Base-by-base conservation (phyloP, 2,888 invertebrate species). In the Smittia sp. region DNA sequence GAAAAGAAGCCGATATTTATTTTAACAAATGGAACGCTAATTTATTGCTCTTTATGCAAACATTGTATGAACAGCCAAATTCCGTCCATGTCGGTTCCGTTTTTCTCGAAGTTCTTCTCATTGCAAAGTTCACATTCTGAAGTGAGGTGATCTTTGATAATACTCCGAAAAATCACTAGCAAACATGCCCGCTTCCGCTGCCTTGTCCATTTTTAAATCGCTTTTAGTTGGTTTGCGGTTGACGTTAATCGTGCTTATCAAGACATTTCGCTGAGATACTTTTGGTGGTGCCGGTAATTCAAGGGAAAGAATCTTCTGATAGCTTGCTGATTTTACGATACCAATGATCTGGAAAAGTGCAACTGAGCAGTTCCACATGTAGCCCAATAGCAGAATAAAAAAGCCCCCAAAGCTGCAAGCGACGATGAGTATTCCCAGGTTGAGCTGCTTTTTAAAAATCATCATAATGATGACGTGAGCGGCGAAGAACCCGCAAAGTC, bases 261-360 rank as follows among this genome's bases (percentile, higher is more conserved):
- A 38, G 9, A 38, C 66, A 39, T 24, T 38, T n/a, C 32, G 32
- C 9, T 32, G 32, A 6, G 3, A 9, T 32, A 6, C 9, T 32
- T 32, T 46, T 46, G 46, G n/a, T 13, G 68, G 41, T n/a, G 22
- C n/a, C 4, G 1, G 11, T 41, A 22, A 67, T 22, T n/a, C n/a
- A 54, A 4, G 18, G 18, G 18, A 38, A 24, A 68, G 3, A 13
- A n/a, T 18, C 1, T 20, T 41, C 18, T 54, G 15, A 18, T 69
- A 54, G 11, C 41, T 22, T 3, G 52, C 54, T 18, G 58, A 58
- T 22, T 62, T 72, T 3, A 72, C 72, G 22, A 72, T 24, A 1
- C 58, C 58, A 32, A 72, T 38, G 1, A 72, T 72, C 62, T 72
- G 27, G 24, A 72, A 58, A n/a, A 72, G 20, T 13, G 72, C 72